Conservation (phyloP, 2,113 vertebrate species). For the Pterocles orientalis region DNA sequence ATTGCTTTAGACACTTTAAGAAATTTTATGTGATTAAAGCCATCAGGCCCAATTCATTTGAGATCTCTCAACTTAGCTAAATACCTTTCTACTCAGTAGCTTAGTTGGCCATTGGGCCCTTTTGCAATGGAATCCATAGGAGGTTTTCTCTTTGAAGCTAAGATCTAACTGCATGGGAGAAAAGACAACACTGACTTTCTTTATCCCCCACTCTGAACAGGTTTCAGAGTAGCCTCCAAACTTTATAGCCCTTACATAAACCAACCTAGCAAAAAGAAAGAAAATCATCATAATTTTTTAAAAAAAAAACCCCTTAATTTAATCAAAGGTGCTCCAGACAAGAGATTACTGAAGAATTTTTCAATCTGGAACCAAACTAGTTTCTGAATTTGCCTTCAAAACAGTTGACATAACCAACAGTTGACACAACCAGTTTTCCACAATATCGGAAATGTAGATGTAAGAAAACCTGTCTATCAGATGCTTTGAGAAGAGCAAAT, state of each 20-base stretch:
- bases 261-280: neutral
- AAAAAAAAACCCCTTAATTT: neutral
- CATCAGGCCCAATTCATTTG: neutral
- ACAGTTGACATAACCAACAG: neutral
- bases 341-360: neutral
- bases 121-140: accelerated
- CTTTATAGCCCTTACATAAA: neutral
- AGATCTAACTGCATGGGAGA: neutral
- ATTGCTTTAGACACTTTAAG: neutral
- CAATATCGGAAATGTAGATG: neutral
- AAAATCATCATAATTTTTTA: neutral
- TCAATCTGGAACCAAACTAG: neutral
- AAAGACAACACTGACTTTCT: neutral
- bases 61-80: neutral
- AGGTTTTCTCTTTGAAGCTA: neutral
- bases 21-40: neutral
- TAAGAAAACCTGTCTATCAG: neutral
- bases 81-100: neutral
- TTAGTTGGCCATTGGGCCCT: neutral
- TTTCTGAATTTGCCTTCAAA: neutral
- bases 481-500: neutral
- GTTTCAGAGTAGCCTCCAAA: neutral
- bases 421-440: neutral
- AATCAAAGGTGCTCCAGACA: neutral
- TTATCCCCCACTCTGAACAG: neutral